Conservation (phyloP, 2,888 invertebrate genomes). For the Gasteruption jaculator region DNA sequence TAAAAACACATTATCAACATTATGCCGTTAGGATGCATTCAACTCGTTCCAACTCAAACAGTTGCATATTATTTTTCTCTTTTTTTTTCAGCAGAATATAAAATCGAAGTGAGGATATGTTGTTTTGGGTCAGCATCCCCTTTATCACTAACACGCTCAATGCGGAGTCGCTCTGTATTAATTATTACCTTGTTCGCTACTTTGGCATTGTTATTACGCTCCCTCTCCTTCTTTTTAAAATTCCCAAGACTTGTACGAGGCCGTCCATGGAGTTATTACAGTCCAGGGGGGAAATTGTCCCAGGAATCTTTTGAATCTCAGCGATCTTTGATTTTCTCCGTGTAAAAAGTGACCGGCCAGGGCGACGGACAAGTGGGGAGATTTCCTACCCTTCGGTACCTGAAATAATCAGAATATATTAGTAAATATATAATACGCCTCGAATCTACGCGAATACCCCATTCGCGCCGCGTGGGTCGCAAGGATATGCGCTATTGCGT, state of each 20-base stretch:
- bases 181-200: not conserved
- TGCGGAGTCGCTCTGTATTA: not conserved
- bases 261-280: slow-evolving; percentile 67
- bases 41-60: no score
- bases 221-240: slow-evolving; percentile 47
- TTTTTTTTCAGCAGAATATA: no score
- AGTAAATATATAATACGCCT: not conserved
- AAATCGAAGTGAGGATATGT: no score
- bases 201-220: not conserved
- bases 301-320: slow-evolving; percentile 56
- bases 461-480: no score
- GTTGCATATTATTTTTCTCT: no score
- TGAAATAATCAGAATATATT: slow-evolving; percentile 30
- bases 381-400: slow-evolving; percentile 46
- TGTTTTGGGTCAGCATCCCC: no score
- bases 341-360: slow-evolving; percentile 61
- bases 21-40: no score
- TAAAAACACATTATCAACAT: no score
- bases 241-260: slow-evolving; percentile 63
- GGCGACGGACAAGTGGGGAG: slow-evolving; percentile 57
- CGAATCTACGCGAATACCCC: slow-evolving; percentile 16
- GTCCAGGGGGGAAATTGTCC: slow-evolving; percentile 62
- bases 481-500: no score
- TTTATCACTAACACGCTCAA: no score
- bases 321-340: slow-evolving; percentile 55